Percentiles rank a stretch among this genome's conserved stretches.
phyloP scores from a whole-genome alignment of 2,888 invertebrate genomes.

The Nomada flava region DNA sequence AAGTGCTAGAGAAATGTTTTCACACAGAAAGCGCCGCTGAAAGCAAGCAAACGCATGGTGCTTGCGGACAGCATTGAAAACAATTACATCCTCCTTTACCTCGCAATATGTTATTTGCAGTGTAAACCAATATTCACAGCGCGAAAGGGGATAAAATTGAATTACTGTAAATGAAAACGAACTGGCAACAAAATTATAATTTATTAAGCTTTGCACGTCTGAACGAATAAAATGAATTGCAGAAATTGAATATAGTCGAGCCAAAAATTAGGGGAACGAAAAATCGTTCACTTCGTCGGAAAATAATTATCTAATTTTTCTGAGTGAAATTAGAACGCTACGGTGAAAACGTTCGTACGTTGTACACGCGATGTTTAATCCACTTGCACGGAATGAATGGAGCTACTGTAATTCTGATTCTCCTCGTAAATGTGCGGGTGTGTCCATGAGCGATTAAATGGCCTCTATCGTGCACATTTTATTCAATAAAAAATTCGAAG shows the following conservation, averaged over 20 bases:
- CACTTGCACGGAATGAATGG: constrained; percentile 75
- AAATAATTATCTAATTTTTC: constrained; percentile 18
- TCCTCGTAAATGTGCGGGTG: constrained; percentile 44
- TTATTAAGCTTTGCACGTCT: background rate
- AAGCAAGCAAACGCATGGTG: constrained; percentile 11
- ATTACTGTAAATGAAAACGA: too few species aligned
- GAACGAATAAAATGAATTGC: background rate
- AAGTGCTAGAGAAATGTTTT: constrained; percentile 51
- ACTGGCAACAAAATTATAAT: too few species aligned
- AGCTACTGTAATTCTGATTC: constrained; percentile 71
- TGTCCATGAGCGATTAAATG: constrained; percentile 45
- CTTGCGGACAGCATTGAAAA: background rate
- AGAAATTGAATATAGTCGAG: background rate
- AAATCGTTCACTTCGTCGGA: background rate
- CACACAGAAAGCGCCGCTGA: constrained; percentile 15
- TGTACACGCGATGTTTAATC: constrained; percentile 64
- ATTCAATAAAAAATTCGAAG: constrained; percentile 18
- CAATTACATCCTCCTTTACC: constrained; percentile 14
- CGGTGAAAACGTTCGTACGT: constrained; percentile 45
- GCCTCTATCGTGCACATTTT: constrained; percentile 42
- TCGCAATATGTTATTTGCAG: background rate
- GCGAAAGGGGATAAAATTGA: too few species aligned
- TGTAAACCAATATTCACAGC: background rate
- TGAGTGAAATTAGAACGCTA: constrained; percentile 59
- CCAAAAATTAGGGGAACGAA: background rate